Percentiles rank a stretch among this genome's conserved stretches.
These are phyloP conservation scores for Drosophila ohnishii DNA, from an alignment of 1,140 invertebrate genomes.

Conservation along the genomic window DNA sequence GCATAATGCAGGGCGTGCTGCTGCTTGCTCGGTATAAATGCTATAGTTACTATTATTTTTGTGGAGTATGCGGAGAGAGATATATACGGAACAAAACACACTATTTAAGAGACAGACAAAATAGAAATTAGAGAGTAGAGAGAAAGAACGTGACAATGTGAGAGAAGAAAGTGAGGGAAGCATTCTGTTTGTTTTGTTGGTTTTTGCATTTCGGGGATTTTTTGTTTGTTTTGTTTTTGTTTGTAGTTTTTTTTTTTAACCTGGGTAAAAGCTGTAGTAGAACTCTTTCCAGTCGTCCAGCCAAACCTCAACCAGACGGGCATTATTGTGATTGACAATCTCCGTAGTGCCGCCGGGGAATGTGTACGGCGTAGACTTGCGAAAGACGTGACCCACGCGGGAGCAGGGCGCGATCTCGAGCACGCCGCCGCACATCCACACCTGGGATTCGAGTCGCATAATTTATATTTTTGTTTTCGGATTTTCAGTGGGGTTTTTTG, in stretches of 20 bases:
- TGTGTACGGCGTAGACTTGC: constrained; percentile 99
- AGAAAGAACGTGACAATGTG: constrained; percentile 38
- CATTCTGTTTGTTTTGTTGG: constrained; percentile 43
- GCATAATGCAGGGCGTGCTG: constrained; percentile 70
- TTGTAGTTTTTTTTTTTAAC: constrained; percentile 83
- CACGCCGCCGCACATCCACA: constrained; percentile 98
- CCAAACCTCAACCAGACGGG: constrained; percentile 97
- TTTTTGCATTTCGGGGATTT: constrained; percentile 15
- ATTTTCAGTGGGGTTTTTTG: constrained; percentile 9
- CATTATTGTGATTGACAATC: constrained; percentile 99
- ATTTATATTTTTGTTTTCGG: constrained; percentile 14
- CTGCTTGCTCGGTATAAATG: constrained; percentile 56
- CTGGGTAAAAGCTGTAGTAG: constrained; percentile 99
- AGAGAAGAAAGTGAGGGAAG: constrained; percentile 59
- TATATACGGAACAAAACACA: constrained; percentile 64
- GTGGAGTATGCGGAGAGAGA: constrained; percentile 27
- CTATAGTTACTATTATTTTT: constrained; percentile 23
- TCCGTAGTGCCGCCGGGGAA: constrained; percentile 99
- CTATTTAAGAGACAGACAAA: constrained; percentile 61
- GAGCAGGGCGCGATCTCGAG: constrained; percentile 96
- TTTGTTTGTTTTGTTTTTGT: constrained; percentile 23
- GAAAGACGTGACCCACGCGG: constrained; percentile 98
- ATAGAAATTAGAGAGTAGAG: constrained; percentile 39
- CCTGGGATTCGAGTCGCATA: constrained; percentile 84
- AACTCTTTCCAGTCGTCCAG: constrained; percentile 99